phyloP scores from a whole-genome alignment of 23 tunicate species.

The Clavelina lepadiformis region DNA sequence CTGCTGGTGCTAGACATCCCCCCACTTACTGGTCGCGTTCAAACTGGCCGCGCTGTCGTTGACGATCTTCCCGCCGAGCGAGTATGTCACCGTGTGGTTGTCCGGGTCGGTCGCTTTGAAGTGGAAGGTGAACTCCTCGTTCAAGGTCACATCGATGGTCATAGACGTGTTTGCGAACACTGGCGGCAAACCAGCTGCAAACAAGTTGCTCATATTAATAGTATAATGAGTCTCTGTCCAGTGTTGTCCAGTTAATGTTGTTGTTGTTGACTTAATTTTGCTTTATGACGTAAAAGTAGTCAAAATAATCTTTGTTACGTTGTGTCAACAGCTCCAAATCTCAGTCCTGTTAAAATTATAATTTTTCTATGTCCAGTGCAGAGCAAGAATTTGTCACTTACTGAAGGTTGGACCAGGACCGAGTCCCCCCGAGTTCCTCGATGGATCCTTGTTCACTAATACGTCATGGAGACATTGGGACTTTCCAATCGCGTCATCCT shows the following conservation, averaged over 20 bases:
- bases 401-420: not conserved
- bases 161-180: not conserved
- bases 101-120: conserved; percentile 43
- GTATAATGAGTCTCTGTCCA: not conserved
- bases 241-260: no score
- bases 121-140: conserved; percentile 25
- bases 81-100: conserved; percentile 14
- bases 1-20: not conserved
- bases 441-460: not conserved
- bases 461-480: conserved; percentile 23
- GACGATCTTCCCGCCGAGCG: conserved; percentile 18
- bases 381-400: conserved; percentile 16
- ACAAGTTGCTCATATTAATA: not conserved
- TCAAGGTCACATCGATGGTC: conserved; percentile 20
- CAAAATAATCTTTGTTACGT: no score
- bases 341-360: no score
- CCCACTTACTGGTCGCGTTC: conserved; percentile 34
- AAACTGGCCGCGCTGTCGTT: conserved; percentile 16
- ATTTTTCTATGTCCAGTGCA: no score
- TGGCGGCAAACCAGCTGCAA: conserved; percentile 47
- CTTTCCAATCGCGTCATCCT: no score
- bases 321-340: no score
- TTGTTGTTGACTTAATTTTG: no score
- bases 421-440: not conserved
- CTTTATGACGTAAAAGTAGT: no score